Percentiles rank a stretch among this genome's conserved stretches.
phyloP scores from a whole-genome alignment of 1,140 invertebrate genomes.

The Calephelis virginiensis region DNA sequence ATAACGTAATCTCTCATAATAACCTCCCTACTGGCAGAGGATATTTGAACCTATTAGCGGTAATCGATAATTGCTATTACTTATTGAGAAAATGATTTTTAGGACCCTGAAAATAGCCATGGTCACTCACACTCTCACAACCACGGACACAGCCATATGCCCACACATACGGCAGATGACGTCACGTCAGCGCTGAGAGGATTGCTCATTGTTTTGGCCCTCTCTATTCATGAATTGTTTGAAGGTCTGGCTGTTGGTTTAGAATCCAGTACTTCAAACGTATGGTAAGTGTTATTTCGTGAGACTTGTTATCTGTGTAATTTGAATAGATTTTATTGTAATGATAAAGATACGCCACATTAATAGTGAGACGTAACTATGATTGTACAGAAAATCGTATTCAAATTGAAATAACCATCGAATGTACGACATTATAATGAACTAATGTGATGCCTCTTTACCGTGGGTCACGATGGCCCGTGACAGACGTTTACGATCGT shows the following conservation, averaged over 20 bases:
- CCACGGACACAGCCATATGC: constrained; percentile 75
- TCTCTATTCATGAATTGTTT: constrained; percentile 94
- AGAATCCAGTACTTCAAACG: constrained; percentile 82
- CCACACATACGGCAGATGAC: constrained; percentile 75
- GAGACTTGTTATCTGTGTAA: background rate
- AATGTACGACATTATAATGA: no score
- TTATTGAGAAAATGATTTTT: constrained; percentile 18
- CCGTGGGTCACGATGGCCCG: no score
- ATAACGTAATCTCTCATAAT: no score
- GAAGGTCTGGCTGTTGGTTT: constrained; percentile 94
- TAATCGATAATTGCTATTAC: no score
- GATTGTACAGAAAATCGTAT: no score
- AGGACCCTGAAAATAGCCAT: constrained; percentile 52
- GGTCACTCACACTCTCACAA: constrained; percentile 72
- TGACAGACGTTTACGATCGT: no score
- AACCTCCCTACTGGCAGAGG: background rate
- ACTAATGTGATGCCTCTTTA: no score
- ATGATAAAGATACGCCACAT: no score
- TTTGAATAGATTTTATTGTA: no score
- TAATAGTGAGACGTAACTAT: no score
- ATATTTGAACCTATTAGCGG: no score
- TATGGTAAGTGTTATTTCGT: constrained; percentile 80
- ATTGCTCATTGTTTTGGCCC: constrained; percentile 89
- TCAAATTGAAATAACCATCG: no score
- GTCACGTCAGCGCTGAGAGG: constrained; percentile 85